Evolutionary conservation across 1,140 invertebrate genomes (phyloP).

Genomic region (Theocolax elegans): DNA sequence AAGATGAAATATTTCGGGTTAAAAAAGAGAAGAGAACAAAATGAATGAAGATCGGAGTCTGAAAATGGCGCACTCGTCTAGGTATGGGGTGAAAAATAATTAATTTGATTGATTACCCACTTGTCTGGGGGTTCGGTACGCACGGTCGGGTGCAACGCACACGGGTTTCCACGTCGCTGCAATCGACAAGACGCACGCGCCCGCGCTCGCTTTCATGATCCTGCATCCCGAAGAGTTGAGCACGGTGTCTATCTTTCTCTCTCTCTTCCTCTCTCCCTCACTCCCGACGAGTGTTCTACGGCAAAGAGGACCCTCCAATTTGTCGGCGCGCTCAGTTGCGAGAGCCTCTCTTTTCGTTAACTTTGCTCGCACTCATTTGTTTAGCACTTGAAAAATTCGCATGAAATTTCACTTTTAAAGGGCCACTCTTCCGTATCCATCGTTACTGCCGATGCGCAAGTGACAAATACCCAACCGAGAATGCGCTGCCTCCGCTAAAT

Average conservation of each 20-base stretch:
- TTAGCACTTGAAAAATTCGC: constrained; percentile 47
- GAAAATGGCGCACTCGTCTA: background rate
- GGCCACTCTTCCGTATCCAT: constrained; percentile 23
- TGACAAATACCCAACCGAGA: background rate
- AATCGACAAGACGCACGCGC: background rate
- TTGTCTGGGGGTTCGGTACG: background rate
- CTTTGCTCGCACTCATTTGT: constrained; percentile 37
- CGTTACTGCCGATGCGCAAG: constrained; percentile 9
- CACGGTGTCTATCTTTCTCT: too few relatives aligned
- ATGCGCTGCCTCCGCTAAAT: background rate
- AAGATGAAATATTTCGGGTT: background rate
- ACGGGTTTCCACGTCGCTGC: constrained; percentile 2
- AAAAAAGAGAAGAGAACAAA: background rate
- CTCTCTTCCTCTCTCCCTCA: too few relatives aligned
- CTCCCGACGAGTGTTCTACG: constrained; percentile 29
- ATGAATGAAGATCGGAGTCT: constrained; percentile 18
- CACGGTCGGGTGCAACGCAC: background rate
- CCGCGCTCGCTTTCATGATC: background rate
- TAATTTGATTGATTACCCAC: constrained; percentile 25
- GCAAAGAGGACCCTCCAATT: constrained; percentile 49
- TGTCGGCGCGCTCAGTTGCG: constrained; percentile 36
- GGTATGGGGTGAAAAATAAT: background rate
- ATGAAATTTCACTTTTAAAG: constrained; percentile 44
- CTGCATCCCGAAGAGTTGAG: constrained; percentile 1
- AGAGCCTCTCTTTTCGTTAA: constrained; percentile 35